phyloP scores from a whole-genome alignment of 2,797 vertebrate genomes.

The Onychomys leucogaster region DNA sequence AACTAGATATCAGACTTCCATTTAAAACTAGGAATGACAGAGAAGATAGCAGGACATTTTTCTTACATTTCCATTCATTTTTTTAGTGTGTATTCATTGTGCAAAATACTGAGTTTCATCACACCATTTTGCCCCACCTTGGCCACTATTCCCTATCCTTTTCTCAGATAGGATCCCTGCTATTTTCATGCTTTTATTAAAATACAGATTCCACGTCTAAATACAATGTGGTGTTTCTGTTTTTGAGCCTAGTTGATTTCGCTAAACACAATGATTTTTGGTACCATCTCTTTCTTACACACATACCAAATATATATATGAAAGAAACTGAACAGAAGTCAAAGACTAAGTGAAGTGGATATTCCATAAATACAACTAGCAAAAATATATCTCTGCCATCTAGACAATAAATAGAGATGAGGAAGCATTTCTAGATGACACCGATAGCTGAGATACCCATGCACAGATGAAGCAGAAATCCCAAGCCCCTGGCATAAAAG shows the following conservation, averaged over 20 bases:
- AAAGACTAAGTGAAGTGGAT: neutral
- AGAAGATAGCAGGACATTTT: neutral
- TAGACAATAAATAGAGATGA: neutral
- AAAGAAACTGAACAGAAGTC: neutral
- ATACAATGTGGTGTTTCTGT: neutral
- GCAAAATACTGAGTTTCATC: neutral
- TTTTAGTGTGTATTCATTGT: neutral
- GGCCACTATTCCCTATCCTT: neutral
- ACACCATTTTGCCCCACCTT: neutral
- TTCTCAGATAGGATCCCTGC: neutral
- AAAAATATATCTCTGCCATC: neutral
- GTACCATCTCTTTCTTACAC: neutral
- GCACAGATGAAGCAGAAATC: neutral
- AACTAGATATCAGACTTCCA: neutral
- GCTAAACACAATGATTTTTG: neutral
- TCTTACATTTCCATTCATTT: neutral
- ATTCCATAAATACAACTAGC: neutral
- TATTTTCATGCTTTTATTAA: neutral
- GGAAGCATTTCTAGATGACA: neutral
- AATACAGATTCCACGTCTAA: neutral
- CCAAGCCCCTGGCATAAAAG: neutral
- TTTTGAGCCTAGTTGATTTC: neutral
- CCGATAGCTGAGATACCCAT: neutral
- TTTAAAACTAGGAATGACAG: neutral
- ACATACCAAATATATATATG: neutral